Evolutionary conservation across 2,113 vertebrate species (phyloP), one percentile per base, ranked within the genome.

Genomic region (Nettapus auritus): DNA sequence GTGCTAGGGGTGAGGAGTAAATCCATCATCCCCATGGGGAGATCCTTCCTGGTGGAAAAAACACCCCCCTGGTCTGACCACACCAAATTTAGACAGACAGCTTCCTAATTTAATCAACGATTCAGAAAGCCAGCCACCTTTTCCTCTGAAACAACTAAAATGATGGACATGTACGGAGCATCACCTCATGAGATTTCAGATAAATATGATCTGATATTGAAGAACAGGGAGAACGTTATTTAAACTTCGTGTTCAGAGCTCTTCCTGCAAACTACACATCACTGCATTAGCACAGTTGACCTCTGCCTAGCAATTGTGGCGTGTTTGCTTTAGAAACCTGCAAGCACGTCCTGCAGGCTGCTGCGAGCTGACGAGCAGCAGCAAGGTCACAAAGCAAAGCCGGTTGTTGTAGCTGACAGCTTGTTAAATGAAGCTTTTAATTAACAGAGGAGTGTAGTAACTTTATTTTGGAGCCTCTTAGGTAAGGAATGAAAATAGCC

Each of bases 371-470:
- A 57, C 56, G 42, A 91, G 78, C 13, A 87, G 79, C 69, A 82
- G 75, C 70, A 77, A 88, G 91, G 82, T 64, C 90, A 64, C 52
- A 76, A 93, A 84, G 86, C 23, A 28, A 68, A 91, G 53, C 16
- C 13, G 50, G n/a, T 36, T 64, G 68, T 48, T 79, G 76, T 29
- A 83, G 77, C 42, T 71, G 84, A 42, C 80, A 90, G 69, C 69
- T 87, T 44, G 0, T 96, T 94, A 90, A 96, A 86, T 2, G 22
- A 62, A 38, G 40, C 26, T 90, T 88, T 95, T 76, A 92, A 96
- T 95, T 89, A 93, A 82, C 2, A 9, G 62, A 76, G 81, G 23
- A 82, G 26, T 0, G 2, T 12, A 71, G 25, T 13, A 73, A 76
- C n/a, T 75, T 80, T 56, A 40, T 82, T 68, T 48, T 63, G 56